Base-by-base conservation (phyloP, 2,113 vertebrate species). In the Dasyprocta punctata region DNA sequence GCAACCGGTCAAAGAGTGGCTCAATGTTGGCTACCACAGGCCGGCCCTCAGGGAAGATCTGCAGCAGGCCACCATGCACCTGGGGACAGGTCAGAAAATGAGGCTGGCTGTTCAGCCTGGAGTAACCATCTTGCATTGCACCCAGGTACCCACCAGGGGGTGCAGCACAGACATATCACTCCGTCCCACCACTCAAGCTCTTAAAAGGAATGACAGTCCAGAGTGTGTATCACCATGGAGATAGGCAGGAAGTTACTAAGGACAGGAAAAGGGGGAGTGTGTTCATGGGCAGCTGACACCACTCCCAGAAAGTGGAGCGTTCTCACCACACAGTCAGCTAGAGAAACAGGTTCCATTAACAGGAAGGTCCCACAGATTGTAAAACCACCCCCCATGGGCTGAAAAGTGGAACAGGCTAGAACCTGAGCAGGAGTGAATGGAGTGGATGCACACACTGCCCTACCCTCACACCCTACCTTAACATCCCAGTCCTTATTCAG, bases 401-500 rank as follows among this genome's bases (percentile, higher is more conserved):
- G 36, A 49, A 20, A 78, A 30, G 36, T 75, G 30, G 56, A 54
- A 54, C 7, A 61, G 12, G 41, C 33, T 19, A 71, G 63, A 60
- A 80, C 78, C 73, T 30, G 65, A 75, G 63, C 10, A 16, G 24
- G 82, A 26, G 19, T 54, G 16, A 56, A 47, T 6, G 24, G 49
- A 13, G 38, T 10, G 38, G 67, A 69, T 6, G 75, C 63, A 60
- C 63, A 60, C 0, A 5, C 77, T 20, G 3, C 20, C 90, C 73
- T 71, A 1, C 26, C 28, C 41, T 67, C 24, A 24, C 33, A 38
- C 54, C 96, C 65, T 98, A 99, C 99, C 99, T 99, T 98, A 60
- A 98, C 98, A 47, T 99, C 99, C 99, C 99, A 99, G 98, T 99
- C 98, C 98, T 99, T 99, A 98, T 99, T 99, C 69, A 99, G 99